Evolutionary conservation across 1,140 invertebrate species (phyloP), one percentile per base, ranked within the genome.

Genomic region (Anoplolepis gracilipes): DNA sequence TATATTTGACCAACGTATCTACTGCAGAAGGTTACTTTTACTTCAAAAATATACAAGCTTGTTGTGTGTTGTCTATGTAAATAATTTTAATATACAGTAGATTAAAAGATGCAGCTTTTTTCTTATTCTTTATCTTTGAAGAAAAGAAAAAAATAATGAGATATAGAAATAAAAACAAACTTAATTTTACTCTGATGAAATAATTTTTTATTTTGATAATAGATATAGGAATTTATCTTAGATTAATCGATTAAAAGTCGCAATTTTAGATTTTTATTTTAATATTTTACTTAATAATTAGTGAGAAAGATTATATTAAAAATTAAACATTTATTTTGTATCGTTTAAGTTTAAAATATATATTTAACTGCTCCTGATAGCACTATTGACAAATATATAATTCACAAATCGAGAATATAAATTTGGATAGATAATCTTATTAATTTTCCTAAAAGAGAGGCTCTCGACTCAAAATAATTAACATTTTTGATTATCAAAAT

Each of bases 1-100:
- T 73, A 33, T 82, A 81, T 59, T 72, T 33, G 65, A 22, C 53
- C 13, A 7, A 42, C 53, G 53, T 81, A 81, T 72, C 65, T 79
- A 69, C n/a, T 10, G 30, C 76, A 33, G 46, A 36, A 49, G 42
- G 42, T 69, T 28, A 55, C 46, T 53, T 69, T 69, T 69, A 13
- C 77, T 5, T 39, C 1, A 28, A 69, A 69, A 69, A 57, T 57
- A 79, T 69, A 55, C 46, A 46, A 65, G 28, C 8, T 25, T 65
- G 13, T 33, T 42, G 28, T 46, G 10, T 16, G 57, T 77, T 46
- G 5, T 46, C 16, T 19, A 19, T 19, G 46, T 49, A 49, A 78
- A 78, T 8, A 42, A 65, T 28, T 53, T 67, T 28, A 5, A 53
- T 19, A 69, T n/a, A n/a, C n/a, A n/a, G n/a, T n/a, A n/a, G n/a